Evolutionary conservation across 2,113 vertebrate genomes (phyloP).

Genomic region (Stigmatopora nigra): DNA sequence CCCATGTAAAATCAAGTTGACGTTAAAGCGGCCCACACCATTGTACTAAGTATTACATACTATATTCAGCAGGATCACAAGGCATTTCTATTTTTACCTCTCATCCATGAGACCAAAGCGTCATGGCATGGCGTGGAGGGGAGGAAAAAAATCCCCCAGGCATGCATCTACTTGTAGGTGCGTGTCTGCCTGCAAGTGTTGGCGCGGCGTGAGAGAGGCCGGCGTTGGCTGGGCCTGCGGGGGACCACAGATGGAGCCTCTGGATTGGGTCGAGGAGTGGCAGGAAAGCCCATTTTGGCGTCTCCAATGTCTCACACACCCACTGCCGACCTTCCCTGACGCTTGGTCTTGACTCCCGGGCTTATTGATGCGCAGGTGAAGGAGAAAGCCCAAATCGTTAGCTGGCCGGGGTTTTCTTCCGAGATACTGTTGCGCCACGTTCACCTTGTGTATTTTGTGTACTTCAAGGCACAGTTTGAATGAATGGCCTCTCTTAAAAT

Average conservation of each 20-base stretch:
- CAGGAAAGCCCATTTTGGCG: constrained; percentile 33
- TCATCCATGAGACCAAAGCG: neutral
- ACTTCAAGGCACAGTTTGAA: no score
- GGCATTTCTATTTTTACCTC: neutral
- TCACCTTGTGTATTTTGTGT: no score
- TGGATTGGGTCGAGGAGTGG: constrained; percentile 28
- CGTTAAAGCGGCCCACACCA: neutral
- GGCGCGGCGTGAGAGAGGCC: constrained; percentile 52
- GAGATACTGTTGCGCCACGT: neutral
- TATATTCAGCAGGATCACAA: neutral
- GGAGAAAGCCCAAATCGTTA: neutral
- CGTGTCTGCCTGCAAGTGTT: constrained; percentile 37
- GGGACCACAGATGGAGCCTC: constrained; percentile 53
- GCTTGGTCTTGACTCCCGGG: neutral
- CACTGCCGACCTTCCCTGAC: constrained; percentile 19
- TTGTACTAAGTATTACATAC: neutral
- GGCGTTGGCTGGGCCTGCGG: constrained; percentile 41
- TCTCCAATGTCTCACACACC: constrained; percentile 51
- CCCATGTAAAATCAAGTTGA: no score
- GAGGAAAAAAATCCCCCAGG: neutral
- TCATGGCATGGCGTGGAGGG: neutral
- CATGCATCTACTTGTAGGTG: constrained; percentile 8
- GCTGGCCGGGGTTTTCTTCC: neutral
- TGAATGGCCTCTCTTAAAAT: no score
- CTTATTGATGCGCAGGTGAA: neutral